Percentiles rank a stretch among this genome's conserved stretches.
Evolutionary conservation across 2,113 vertebrate genomes (phyloP).

Genomic region (Aleadryas rufinucha): DNA sequence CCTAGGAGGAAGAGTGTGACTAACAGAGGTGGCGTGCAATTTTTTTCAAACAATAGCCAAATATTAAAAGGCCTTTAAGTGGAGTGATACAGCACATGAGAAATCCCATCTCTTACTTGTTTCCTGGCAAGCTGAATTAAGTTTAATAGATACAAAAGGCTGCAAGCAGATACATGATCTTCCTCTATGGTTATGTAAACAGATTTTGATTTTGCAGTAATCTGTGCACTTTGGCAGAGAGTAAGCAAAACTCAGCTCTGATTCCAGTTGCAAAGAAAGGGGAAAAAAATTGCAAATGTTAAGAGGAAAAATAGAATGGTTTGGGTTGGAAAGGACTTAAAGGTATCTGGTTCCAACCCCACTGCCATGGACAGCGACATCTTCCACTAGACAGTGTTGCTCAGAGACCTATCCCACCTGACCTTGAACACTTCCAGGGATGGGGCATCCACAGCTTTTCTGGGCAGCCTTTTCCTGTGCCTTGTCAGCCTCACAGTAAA

Average conservation of each 20-base stretch:
- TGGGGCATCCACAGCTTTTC: not conserved
- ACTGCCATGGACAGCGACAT: fast-evolving
- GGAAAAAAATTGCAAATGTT: fast-evolving
- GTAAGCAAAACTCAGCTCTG: not conserved
- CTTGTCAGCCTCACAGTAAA: not conserved
- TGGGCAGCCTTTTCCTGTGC: not conserved
- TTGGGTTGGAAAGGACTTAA: not conserved
- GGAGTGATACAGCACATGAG: not conserved
- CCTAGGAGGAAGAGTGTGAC: not conserved
- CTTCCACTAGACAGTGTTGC: fast-evolving
- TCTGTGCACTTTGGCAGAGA: not conserved
- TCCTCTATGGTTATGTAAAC: not conserved
- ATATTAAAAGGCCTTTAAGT: not conserved
- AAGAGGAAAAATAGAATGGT: not conserved
- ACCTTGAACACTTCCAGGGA: not conserved
- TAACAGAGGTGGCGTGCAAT: not conserved
- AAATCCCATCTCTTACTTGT: not conserved
- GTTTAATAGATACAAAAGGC: not conserved
- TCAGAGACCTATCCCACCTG: not conserved
- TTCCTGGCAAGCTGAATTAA: not conserved
- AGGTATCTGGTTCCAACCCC: not conserved
- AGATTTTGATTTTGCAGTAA: not conserved
- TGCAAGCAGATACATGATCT: not conserved
- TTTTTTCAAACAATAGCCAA: constrained; percentile 1
- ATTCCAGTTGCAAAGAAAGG: not conserved